Evolutionary conservation across 37 sponge, comb jelly and placozoan genomes (phyloP), one percentile per base, ranked within the genome.

Genomic region (Agelas oroides): DNA sequence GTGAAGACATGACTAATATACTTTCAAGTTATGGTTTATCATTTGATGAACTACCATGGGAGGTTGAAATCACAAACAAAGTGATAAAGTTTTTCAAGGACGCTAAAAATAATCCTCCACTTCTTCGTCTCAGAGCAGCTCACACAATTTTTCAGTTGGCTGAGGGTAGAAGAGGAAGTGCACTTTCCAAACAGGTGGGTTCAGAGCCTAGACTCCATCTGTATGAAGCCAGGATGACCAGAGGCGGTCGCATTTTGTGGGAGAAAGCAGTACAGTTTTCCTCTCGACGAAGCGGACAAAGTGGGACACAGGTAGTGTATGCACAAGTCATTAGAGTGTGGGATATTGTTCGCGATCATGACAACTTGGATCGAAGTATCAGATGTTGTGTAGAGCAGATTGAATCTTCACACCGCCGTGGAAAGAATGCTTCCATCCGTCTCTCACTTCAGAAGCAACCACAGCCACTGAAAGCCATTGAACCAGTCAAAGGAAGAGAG

Each of bases 261-360:
- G 86, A 95, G 55, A 76, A 68, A 59, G 93, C 93, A 30, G 62
- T 89, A 13, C 78, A 84, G 21, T 95, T 78, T 61, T 95, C 96
- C 19, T 59, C 96, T 5, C 82, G 81, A 17, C 70, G 86, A 24
- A 85, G 90, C 30, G 89, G 82, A 21, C 60, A 36, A 35, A 30
- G 19, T 39, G 13, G 35, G 1, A 46, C 46, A 46, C 62, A 5
- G 24, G 81, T 76, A 27, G 71, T 95, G 20, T 95, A 84, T 57
- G 71, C 90, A 41, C 87, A 95, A 34, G 75, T 95, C 38, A 86
- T 95, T 21, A 76, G 96, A 19, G 56, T 93, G 13, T 95, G 96
- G 96, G 88, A 87, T 21, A 41, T 95, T 59, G 76, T 95, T 6
- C 55, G 54, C 8, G 71, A 90, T 67, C 76, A 80, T 35, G 86